These are phyloP conservation scores for Philereme transversata DNA, from an alignment of 2,888 invertebrate species.

Conservation along the genomic window DNA sequence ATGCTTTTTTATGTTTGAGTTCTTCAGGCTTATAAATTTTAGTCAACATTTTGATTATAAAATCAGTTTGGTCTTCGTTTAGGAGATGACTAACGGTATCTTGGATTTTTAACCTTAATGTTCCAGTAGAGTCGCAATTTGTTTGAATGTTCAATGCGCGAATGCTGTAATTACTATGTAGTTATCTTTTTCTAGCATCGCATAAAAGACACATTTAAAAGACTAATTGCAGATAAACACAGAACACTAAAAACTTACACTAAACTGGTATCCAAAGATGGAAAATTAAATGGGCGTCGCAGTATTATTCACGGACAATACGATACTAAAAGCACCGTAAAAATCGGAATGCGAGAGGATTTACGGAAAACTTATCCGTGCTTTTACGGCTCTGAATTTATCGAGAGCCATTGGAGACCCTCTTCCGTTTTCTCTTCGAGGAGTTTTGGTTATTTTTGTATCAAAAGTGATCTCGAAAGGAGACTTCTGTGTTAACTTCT, in stretches of 20 bases:
- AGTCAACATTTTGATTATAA: no score
- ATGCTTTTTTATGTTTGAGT: no score
- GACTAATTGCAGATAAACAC: no score
- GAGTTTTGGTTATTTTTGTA: slow-evolving; percentile 15
- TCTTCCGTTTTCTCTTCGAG: slow-evolving; percentile 9
- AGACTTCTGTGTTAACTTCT: not conserved
- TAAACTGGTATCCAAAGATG: not conserved
- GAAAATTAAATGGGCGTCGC: slow-evolving; percentile 1
- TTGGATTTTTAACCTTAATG: no score
- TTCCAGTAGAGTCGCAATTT: no score
- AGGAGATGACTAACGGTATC: no score
- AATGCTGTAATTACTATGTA: no score
- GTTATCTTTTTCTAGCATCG: no score
- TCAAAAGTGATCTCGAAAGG: slow-evolving; percentile 11
- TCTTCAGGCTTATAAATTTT: no score
- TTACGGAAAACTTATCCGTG: slow-evolving; percentile 32
- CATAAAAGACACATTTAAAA: no score
- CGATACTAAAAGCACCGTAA: slow-evolving; percentile 23
- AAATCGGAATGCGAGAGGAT: slow-evolving; percentile 22
- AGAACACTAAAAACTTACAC: not conserved
- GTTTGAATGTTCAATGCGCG: no score
- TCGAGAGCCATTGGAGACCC: slow-evolving; percentile 27
- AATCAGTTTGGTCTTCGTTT: no score
- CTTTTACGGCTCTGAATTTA: slow-evolving; percentile 30
- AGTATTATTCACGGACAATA: slow-evolving; percentile 9